Evolutionary conservation across 2,113 vertebrate species (phyloP).

Genomic region (Triplophysa rosa): DNA sequence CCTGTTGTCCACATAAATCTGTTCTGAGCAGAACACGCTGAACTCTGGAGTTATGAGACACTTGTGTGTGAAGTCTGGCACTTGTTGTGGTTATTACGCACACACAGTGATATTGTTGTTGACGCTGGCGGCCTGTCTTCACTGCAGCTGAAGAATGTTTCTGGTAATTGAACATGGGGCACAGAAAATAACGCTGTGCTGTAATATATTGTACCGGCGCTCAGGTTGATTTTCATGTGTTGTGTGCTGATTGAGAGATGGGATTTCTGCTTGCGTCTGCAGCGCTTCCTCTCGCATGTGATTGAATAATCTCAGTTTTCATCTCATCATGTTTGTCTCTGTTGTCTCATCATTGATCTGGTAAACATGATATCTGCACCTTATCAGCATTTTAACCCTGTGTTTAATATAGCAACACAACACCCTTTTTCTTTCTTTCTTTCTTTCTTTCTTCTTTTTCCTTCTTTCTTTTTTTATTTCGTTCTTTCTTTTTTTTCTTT

Average conservation of each 20-base stretch:
- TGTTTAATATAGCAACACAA: background rate
- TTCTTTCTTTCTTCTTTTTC: too few species aligned
- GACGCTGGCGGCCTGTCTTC: background rate
- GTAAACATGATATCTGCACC: too few species aligned
- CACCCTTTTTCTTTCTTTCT: too few species aligned
- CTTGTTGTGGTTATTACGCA: slow-evolving; percentile 49
- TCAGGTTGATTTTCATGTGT: slow-evolving; percentile 56
- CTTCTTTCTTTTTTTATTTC: too few species aligned
- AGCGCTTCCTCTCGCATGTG: too few species aligned
- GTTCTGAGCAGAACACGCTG: slow-evolving; percentile 36
- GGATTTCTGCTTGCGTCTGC: background rate
- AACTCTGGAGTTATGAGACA: slow-evolving; percentile 53
- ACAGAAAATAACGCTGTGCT: slow-evolving; percentile 66
- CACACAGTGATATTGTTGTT: slow-evolving; percentile 3
- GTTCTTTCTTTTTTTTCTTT: too few species aligned
- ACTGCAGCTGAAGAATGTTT: slow-evolving; percentile 61
- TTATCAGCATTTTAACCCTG: background rate
- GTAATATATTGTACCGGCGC: slow-evolving; percentile 60
- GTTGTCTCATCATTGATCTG: too few species aligned
- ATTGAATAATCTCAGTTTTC: background rate
- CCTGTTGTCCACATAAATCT: background rate
- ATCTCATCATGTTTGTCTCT: background rate
- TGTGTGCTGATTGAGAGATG: background rate
- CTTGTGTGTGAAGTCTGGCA: slow-evolving; percentile 56
- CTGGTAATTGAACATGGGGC: slow-evolving; percentile 76